Base-by-base conservation (phyloP, 2,888 invertebrate species). In the Endomychus coccineus region DNA sequence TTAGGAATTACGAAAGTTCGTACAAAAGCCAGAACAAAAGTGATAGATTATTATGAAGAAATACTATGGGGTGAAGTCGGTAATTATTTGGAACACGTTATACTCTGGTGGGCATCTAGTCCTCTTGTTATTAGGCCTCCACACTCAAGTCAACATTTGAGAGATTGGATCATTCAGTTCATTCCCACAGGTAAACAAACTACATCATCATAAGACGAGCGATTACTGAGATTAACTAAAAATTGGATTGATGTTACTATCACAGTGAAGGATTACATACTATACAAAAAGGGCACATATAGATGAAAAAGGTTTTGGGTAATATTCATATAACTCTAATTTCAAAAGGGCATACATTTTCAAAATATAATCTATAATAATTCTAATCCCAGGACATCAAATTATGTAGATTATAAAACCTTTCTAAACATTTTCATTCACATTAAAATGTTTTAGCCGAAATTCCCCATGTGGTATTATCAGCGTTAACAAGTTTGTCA, bases 31-130 rank as follows among this genome's bases (percentile, higher is more conserved):
- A 71, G 74, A 23, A 70, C 71, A 31, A 80, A 77, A 62, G 76
- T 80, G 7, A 68, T 77, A 4, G 75, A 78, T 50, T 82, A 80
- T 56, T 83, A 83, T 55, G 80, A 82, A 51, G 78, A 80, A 56
- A 74, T 80, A 35, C 66, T 86, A 16, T 89, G 88, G 88, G 80
- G 82, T 0, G 80, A 85, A 55, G 82, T 86, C 1, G 87, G 87
- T 2, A 79, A 80, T 40, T 81, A 78, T 52, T 68, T 86, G 31
- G 86, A 88, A 56, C 87, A 89, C 54, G 77, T 86, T 12, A 74
- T 88, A 13, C 68, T 89, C 1, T 89, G 88, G 89, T 87, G 87
- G 86, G 80, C 82, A 2, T 70, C 78, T 7, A 79, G 78, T 44
- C 82, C 84, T 1, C 64, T 85, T 25, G 79, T 82, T 9, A 75